A percentile compares a stretch with the other conserved stretches of the same genome.
Conservation (phyloP, 2,888 invertebrate genomes). For the Agriotes lineatus region DNA sequence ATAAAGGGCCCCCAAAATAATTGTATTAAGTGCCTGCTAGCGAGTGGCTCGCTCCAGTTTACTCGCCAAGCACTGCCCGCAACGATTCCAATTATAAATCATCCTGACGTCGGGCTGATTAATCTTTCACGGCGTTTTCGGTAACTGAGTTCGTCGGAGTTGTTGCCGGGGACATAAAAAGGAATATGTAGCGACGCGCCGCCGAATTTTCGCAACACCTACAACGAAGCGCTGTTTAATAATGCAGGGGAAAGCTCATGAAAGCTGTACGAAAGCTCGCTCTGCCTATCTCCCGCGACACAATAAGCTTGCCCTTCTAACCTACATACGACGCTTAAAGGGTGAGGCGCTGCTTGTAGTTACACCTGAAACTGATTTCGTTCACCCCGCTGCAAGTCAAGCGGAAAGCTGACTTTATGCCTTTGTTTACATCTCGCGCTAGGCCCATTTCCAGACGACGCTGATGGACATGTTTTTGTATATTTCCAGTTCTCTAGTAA, state of each 20-base stretch:
- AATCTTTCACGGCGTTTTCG: conserved; percentile 14
- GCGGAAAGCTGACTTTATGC: conserved; percentile 1
- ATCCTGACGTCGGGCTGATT: conserved; percentile 13
- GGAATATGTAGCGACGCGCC: conserved; percentile 9
- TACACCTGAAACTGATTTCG: conserved; percentile 11
- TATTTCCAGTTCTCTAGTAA: too few species aligned
- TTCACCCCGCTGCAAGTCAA: background rate
- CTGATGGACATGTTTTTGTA: too few species aligned
- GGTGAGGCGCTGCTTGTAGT: conserved; percentile 11
- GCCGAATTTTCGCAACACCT: conserved; percentile 20
- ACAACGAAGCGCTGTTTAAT: conserved; percentile 36
- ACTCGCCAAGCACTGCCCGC: conserved; percentile 1
- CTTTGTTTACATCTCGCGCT: too few species aligned
- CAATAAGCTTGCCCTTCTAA: conserved; percentile 31
- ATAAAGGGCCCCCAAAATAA: background rate
- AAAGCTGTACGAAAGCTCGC: conserved; percentile 29
- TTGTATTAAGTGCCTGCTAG: background rate
- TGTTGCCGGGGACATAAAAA: conserved; percentile 6
- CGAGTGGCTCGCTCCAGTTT: background rate
- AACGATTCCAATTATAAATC: conserved; percentile 13
- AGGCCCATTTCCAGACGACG: too few species aligned
- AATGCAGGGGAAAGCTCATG: conserved; percentile 33
- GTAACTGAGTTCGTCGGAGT: conserved; percentile 9
- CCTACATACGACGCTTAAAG: conserved; percentile 25
- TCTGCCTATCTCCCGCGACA: conserved; percentile 27